A percentile compares a stretch with the other conserved stretches of the same genome.
phyloP scores from a whole-genome alignment of 2,113 vertebrate species.

The Emberiza fucata region DNA sequence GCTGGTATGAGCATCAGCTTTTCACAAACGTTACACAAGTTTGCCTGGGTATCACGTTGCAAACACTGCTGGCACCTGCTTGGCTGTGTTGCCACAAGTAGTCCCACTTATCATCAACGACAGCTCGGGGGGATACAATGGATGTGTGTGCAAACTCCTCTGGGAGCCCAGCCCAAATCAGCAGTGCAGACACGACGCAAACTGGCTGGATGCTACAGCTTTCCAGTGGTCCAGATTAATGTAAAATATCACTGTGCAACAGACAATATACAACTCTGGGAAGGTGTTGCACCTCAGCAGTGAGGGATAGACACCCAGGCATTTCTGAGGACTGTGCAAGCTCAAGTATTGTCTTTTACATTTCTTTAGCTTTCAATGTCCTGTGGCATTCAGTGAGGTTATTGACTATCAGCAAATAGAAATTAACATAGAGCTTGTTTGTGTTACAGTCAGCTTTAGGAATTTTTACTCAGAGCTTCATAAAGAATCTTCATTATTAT shows the following conservation, averaged over 20 bases:
- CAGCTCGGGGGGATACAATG: not conserved
- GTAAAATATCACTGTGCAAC: not conserved
- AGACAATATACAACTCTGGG: not conserved
- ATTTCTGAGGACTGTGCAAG: not conserved
- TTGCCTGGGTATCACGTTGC: constrained; percentile 4
- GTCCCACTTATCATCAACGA: not conserved
- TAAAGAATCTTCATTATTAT: not conserved
- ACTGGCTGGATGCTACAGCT: not conserved
- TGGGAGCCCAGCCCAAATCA: not conserved
- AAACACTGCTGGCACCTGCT: constrained; percentile 18
- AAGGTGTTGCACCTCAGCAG: not conserved
- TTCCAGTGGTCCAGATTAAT: not conserved
- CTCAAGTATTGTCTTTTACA: not conserved
- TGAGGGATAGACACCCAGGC: not conserved
- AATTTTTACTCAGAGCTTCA: not conserved
- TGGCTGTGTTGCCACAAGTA: not conserved
- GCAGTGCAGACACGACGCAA: not conserved
- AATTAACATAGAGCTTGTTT: not conserved
- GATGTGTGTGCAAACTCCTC: not conserved
- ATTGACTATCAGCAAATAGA: not conserved
- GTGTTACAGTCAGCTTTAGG: not conserved
- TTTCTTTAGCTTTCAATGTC: constrained; percentile 18
- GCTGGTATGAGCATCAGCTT: not conserved
- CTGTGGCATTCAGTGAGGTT: not conserved
- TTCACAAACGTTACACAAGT: not conserved